A percentile compares a stretch with the other conserved stretches of the same genome.
Evolutionary conservation across 1,140 invertebrate genomes (phyloP).

Genomic region (Teleogryllus occipitalis): DNA sequence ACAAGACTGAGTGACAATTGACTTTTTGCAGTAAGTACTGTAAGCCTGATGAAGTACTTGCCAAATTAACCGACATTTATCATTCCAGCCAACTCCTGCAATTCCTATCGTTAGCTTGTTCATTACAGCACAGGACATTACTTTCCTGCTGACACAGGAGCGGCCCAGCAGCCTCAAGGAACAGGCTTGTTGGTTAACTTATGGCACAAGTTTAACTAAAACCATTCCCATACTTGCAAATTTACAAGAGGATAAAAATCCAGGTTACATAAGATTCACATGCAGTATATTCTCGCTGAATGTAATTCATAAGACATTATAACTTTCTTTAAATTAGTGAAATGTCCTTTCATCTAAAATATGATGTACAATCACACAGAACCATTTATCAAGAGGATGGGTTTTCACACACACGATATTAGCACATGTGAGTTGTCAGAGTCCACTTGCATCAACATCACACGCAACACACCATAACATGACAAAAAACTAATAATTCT

Average conservation of each 20-base stretch:
- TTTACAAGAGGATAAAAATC: not conserved
- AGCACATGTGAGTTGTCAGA: not conserved
- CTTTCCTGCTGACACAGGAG: not conserved
- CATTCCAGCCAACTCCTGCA: not conserved
- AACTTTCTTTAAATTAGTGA: not conserved
- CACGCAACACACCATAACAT: not conserved
- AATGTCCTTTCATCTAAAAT: not conserved
- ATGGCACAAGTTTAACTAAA: not conserved
- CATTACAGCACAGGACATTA: not conserved
- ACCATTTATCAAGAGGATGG: not conserved
- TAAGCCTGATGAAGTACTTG: not conserved
- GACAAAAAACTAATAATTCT: slow-evolving; percentile 2
- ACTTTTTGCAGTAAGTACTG: not conserved
- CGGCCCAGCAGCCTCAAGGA: not conserved
- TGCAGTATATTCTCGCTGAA: not conserved
- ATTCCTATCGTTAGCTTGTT: not conserved
- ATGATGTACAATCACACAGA: not conserved
- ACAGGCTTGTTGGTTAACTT: not conserved
- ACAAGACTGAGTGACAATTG: not conserved
- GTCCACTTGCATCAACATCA: not conserved
- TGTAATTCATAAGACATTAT: not conserved
- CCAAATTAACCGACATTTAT: not conserved
- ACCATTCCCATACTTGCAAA: not conserved
- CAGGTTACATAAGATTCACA: not conserved
- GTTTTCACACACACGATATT: not conserved